Conservation (phyloP, 2,797 vertebrate genomes). For the Eutrigla gurnardus region DNA sequence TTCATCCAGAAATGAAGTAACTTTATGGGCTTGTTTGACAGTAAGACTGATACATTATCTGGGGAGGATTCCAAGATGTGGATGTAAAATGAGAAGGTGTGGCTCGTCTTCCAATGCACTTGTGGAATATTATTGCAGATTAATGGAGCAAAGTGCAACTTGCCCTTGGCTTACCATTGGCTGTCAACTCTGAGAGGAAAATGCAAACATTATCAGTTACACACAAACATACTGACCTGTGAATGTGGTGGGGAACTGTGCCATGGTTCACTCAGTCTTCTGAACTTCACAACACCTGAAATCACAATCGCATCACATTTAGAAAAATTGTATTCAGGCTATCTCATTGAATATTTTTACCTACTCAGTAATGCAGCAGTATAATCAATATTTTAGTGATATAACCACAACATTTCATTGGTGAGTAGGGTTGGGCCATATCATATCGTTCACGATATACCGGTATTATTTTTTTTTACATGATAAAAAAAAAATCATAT, state of each 20-base stretch:
- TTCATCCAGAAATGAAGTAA: too few relatives aligned
- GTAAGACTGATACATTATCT: not conserved
- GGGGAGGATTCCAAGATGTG: not conserved
- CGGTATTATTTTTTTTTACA: too few relatives aligned
- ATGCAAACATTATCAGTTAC: not conserved
- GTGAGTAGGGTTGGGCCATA: not conserved
- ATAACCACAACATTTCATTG: not conserved
- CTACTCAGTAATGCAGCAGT: not conserved
- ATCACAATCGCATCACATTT: conserved; percentile 25
- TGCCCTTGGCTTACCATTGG: not conserved
- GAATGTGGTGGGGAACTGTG: conserved; percentile 97
- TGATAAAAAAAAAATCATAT: too few relatives aligned
- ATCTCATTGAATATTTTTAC: not conserved
- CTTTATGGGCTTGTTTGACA: too few relatives aligned
- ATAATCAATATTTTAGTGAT: not conserved
- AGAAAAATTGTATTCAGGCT: not conserved
- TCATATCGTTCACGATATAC: too few relatives aligned
- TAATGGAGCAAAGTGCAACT: conserved; percentile 1
- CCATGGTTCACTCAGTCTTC: conserved; percentile 92
- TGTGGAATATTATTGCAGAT: not conserved
- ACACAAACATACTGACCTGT: conserved; percentile 86
- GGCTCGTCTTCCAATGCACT: not conserved
- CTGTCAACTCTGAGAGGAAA: not conserved
- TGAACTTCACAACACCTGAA: conserved; percentile 87
- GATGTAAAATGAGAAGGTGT: not conserved